Conservation (phyloP, 2,113 vertebrate genomes). For the Mixornis gularis region DNA sequence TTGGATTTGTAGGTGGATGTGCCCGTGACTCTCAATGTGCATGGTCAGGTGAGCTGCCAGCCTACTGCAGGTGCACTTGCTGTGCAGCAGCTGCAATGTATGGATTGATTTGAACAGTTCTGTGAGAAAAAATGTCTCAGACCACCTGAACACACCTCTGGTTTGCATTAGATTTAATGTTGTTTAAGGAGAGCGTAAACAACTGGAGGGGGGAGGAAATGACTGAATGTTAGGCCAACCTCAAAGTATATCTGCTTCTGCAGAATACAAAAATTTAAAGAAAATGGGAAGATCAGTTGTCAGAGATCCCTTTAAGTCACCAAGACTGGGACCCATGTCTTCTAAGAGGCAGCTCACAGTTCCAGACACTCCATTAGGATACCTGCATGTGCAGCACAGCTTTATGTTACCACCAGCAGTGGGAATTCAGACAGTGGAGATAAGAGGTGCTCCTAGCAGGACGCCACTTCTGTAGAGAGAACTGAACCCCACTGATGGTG, state of each 20-base stretch:
- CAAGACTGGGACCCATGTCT: background rate
- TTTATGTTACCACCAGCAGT: background rate
- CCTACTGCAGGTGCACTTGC: background rate
- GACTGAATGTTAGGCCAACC: background rate
- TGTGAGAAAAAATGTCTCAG: background rate
- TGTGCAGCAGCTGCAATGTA: background rate
- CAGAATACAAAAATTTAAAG: background rate
- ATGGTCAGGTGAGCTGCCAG: background rate
- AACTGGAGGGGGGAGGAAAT: background rate
- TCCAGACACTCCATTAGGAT: background rate
- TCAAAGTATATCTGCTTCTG: background rate
- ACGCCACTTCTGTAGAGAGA: background rate
- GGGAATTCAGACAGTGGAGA: background rate
- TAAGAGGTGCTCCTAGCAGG: background rate
- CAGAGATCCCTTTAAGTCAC: background rate
- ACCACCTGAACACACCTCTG: background rate
- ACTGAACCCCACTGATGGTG: background rate
- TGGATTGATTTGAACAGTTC: background rate
- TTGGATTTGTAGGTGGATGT: background rate
- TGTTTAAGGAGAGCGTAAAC: background rate
- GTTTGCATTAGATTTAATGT: background rate
- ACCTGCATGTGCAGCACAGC: background rate
- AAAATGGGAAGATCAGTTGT: background rate
- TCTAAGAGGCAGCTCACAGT: background rate
- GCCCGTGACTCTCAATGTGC: rapidly evolving